Conservation (phyloP, 2,888 invertebrate species). For the Quadriops clusia region DNA sequence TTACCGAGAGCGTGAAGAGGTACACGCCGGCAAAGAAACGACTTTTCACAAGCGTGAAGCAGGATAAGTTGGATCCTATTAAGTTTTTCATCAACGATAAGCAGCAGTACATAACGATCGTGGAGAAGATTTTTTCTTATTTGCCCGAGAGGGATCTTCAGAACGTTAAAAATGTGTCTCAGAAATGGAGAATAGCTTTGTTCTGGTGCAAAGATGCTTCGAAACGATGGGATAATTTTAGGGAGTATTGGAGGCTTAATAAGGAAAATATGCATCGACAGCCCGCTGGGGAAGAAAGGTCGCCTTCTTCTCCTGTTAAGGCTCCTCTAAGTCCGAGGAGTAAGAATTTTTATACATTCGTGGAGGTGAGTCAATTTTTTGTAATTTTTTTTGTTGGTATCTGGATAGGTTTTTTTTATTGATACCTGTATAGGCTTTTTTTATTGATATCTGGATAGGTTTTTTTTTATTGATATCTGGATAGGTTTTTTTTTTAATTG, state of each 20-base stretch:
- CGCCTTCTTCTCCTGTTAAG: too few relatives aligned
- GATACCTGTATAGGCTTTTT: too few relatives aligned
- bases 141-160: conserved; percentile 29
- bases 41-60: conserved; percentile 20
- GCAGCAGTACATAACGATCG: conserved; percentile 22
- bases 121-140: conserved; percentile 25
- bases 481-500: too few relatives aligned
- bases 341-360: conserved; percentile 12
- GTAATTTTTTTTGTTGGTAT: too few relatives aligned
- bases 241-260: conserved; percentile 12
- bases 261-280: too few relatives aligned
- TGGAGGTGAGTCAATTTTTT: conserved; percentile 20
- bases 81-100: conserved; percentile 13
- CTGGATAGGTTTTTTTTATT: too few relatives aligned
- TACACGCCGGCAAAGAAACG: conserved; percentile 25
- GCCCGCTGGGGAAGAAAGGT: too few relatives aligned
- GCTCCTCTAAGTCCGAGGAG: too few relatives aligned
- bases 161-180: conserved; percentile 25
- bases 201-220: conserved; percentile 6
- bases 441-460: too few relatives aligned
- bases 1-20: conserved; percentile 19
- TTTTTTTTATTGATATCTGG: too few relatives aligned
- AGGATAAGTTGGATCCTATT: conserved; percentile 14
- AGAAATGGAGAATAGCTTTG: conserved; percentile 16
- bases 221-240: conserved; percentile 7